Evolutionary conservation across 2,113 vertebrate species (phyloP), one percentile per base, ranked within the genome.

Genomic region (Malurus elegans): DNA sequence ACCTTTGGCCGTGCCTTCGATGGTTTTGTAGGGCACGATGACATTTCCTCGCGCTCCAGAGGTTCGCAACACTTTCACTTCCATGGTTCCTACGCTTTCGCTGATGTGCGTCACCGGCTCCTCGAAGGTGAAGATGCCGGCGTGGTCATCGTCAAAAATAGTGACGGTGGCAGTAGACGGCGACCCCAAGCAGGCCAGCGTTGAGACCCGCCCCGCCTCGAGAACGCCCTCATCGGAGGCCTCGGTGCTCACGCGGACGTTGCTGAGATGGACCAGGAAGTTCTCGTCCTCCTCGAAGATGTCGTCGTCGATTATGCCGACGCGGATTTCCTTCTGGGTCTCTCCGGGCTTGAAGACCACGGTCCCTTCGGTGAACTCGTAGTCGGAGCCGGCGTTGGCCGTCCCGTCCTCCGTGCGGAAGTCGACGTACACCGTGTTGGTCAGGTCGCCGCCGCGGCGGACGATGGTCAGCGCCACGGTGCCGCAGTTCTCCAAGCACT

Each of bases 261-360:
- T 99, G 95, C 98, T 99, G 57, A 99, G 98, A 79, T 99, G 99
- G 69, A 99, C 99, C 75, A 99, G 97, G 96, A 99, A 99, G 85
- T 99, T 99, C 91, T 99, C 99, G 11, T 99, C 99, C 78, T 99
- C 99, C 96, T 99, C 99, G 90, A 99, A 99, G 79, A 99, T 99
- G 76, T 99, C 99, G 0, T 99, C 99, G 0, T 99, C 99, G 0
- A 99, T 99, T 56, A 99, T 99, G 72, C 99, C 98, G 6, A 99
- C 98, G 11, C 97, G 96, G 92, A 99, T 98, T 86, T 99, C 99
- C 94, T 99, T 99, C 82, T 99, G 99, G 0, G 98, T 99, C 96
- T 99, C 99, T 2, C 99, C 99, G 1, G 99, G 98, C 69, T 98
- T 98, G 94, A 99, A 99, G 80, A 99, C 71, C 24, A 99, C 83